Base-by-base conservation (phyloP, 1,140 invertebrate species). In the Tetramorium alpestre region DNA sequence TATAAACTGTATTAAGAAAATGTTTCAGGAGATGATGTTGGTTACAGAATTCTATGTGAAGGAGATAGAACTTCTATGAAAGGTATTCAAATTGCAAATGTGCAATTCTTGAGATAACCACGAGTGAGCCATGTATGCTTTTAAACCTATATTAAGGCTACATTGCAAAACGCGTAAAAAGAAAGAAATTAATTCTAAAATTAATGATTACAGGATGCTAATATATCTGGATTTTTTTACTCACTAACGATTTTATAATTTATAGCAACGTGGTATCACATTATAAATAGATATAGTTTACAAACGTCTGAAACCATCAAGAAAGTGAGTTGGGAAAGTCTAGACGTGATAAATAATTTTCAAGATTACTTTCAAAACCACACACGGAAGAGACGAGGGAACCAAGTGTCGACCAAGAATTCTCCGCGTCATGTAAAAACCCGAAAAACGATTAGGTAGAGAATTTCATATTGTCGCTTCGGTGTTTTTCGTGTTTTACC, bases 61-160 rank as follows among this genome's bases (percentile, higher is more conserved):
- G 60, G 51, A 51, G n/a, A 51, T 41, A 51, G 47, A 73, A 81
- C 33, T 67, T 67, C 47, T 25, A 22, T 8, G 64, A 33, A 54
- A 81, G 47, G 49, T 69, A 81, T 81, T 81, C 60, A 81, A 69
- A 81, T 81, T 81, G 62, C 77, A 81, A 70, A 81, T 54, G 62
- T 60, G 44, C 33, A 41, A 69, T 81, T 81, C 44, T 28, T 54
- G 22, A 44, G 38, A 44, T 41, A 76, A 76, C 51, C 33, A 33
- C 33, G 33, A 33, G 33, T 33, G 33, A 4, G 3, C 5, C 54
- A 22, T 11, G 69, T n/a, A 33, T 18, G 51, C 22, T 13, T 41
- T 18, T n/a, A 33, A n/a, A 28, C 13, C 10, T 41, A 16, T 28
- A 18, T 25, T 28, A 38, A n/a, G 6, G 22, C 1, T 44, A 22